A percentile compares a stretch with the other conserved stretches of the same genome.
phyloP scores from a whole-genome alignment of 2,797 vertebrate genomes.

The Sebastes umbrosus region DNA sequence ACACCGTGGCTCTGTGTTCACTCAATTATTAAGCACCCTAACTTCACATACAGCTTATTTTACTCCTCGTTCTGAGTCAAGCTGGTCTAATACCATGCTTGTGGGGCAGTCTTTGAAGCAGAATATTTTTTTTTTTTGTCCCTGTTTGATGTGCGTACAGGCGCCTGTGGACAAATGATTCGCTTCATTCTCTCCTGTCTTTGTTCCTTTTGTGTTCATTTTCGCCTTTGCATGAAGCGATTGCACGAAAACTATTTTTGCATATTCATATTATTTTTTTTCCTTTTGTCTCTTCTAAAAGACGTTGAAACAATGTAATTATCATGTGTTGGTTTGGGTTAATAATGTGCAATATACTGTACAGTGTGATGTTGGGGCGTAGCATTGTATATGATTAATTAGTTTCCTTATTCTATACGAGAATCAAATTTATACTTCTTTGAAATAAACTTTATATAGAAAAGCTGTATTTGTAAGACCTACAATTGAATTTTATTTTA shows the following conservation, averaged over 20 bases:
- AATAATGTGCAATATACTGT: conserved; percentile 3
- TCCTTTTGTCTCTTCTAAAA: neutral
- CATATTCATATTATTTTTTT: conserved; percentile 38
- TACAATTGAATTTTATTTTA: neutral
- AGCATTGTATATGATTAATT: neutral
- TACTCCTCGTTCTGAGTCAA: conserved; percentile 35
- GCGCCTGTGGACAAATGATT: conserved; percentile 71
- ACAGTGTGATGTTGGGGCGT: neutral
- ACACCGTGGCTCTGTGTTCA: conserved; percentile 22
- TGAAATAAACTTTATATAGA: neutral
- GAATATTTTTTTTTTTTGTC: conserved; percentile 36
- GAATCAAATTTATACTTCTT: neutral
- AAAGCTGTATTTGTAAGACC: neutral
- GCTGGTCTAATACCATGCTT: conserved; percentile 56
- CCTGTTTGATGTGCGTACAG: conserved; percentile 63
- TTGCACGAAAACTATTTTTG: conserved; percentile 33
- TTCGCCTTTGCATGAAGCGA: conserved; percentile 30
- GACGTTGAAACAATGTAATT: conserved; percentile 35
- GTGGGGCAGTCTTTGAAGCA: conserved; percentile 70
- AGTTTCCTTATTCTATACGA: neutral
- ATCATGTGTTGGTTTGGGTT: conserved; percentile 23
- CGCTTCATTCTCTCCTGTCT: conserved; percentile 44
- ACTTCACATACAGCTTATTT: conserved; percentile 55
- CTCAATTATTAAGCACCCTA: conserved; percentile 54
- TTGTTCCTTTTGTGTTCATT: conserved; percentile 61